Percentiles rank a stretch among this genome's conserved stretches.
These are phyloP conservation scores for Carollia perspicillata DNA, from an alignment of 2,113 vertebrate species.

Conservation along the genomic window DNA sequence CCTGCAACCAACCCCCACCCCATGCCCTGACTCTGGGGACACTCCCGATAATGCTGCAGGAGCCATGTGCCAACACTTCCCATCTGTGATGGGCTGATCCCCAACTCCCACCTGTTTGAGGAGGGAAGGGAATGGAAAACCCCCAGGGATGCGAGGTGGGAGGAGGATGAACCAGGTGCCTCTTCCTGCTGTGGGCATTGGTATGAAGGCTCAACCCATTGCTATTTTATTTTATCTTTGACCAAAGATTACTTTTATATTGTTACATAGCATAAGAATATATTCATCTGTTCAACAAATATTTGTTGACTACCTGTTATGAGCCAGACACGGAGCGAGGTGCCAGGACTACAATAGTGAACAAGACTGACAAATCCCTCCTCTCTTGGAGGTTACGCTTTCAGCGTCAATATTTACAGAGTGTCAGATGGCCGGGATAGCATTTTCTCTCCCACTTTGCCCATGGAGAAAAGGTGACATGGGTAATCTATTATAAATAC, in stretches of 20 bases:
- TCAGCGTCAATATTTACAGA: constrained; percentile 6
- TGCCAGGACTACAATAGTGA: neutral
- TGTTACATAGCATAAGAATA: neutral
- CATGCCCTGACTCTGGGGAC: neutral
- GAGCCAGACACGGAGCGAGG: neutral
- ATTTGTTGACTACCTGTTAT: neutral
- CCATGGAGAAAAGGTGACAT: neutral
- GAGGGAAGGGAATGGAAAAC: neutral
- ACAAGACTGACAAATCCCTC: neutral
- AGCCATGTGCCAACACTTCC: neutral
- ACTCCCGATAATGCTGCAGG: neutral
- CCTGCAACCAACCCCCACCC: neutral
- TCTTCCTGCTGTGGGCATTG: neutral
- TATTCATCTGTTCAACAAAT: neutral
- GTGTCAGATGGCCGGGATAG: neutral
- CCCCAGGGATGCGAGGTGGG: neutral
- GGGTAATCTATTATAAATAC: neutral
- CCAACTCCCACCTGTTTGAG: neutral
- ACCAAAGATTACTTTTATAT: neutral
- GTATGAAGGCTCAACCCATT: neutral
- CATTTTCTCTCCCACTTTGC: neutral
- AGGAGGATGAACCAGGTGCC: neutral
- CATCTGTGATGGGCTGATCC: neutral
- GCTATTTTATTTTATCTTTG: neutral
- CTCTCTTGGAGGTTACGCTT: neutral